Evolutionary conservation across 2,797 vertebrate species (phyloP).

Genomic region (Amniataba percoides): DNA sequence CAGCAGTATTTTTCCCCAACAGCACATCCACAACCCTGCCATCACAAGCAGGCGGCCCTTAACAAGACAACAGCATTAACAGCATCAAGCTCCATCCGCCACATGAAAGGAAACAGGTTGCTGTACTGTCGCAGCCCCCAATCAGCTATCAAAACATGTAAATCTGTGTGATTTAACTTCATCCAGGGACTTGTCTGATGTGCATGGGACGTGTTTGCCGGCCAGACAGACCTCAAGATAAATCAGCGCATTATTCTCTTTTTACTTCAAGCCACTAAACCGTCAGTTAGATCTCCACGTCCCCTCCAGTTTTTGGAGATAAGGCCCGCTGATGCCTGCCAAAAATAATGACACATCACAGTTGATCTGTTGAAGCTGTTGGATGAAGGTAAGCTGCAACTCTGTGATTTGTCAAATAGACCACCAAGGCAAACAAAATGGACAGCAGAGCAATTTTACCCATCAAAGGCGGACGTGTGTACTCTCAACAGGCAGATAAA

Average conservation of each 20-base stretch:
- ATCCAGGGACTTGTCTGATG: slow-evolving; percentile 40
- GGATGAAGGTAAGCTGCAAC: slow-evolving; percentile 37
- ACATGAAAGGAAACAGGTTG: slow-evolving; percentile 53
- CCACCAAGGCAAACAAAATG: slow-evolving; percentile 24
- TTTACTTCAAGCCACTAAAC: slow-evolving; percentile 50
- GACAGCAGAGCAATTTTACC: slow-evolving; percentile 1
- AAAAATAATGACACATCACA: slow-evolving; percentile 35
- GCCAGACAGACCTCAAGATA: slow-evolving; percentile 13
- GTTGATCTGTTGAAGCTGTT: slow-evolving; percentile 37
- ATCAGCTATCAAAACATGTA: slow-evolving; percentile 47
- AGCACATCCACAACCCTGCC: slow-evolving; percentile 38
- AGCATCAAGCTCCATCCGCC: slow-evolving; percentile 4
- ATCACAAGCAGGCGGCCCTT: slow-evolving; percentile 37
- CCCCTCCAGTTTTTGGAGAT: slow-evolving; percentile 34
- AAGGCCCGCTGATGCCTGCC: slow-evolving; percentile 25
- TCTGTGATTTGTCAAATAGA: slow-evolving; percentile 33
- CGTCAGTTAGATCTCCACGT: slow-evolving; percentile 24
- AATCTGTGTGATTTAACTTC: slow-evolving; percentile 32
- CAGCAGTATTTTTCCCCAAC: slow-evolving; percentile 31
- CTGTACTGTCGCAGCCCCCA: slow-evolving; percentile 19
- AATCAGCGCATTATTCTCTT: slow-evolving; percentile 48
- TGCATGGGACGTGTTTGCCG: slow-evolving; percentile 7
- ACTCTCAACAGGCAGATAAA: slow-evolving; percentile 28
- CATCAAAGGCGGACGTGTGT: slow-evolving; percentile 14
- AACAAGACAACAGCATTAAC: slow-evolving; percentile 32